Evolutionary conservation across 2,113 vertebrate species (phyloP).

Genomic region (Leptodactylus fuscus): DNA sequence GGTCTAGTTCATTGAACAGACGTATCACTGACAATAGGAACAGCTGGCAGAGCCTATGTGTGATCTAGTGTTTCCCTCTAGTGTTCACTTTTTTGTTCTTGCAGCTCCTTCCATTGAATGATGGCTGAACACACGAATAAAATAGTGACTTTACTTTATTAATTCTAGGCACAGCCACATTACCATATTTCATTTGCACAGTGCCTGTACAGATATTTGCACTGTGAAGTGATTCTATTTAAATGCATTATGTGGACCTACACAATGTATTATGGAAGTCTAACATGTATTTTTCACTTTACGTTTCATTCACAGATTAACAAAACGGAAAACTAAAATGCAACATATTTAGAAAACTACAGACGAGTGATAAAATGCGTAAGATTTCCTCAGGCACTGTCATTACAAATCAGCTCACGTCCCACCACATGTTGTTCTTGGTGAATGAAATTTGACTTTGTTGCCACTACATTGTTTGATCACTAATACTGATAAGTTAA

Average conservation of each 20-base stretch:
- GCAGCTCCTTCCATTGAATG: slow-evolving; percentile 4
- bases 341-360: neutral
- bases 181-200: neutral
- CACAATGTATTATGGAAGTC: neutral
- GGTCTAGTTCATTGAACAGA: neutral
- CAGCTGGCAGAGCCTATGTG: slow-evolving; percentile 17
- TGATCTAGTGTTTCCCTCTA: slow-evolving; percentile 61
- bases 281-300: neutral
- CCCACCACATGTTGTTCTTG: neutral
- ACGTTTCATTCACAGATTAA: neutral
- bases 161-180: neutral
- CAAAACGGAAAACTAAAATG: too few species aligned
- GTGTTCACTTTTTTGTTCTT: slow-evolving; percentile 38
- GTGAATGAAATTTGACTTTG: neutral
- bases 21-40: neutral
- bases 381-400: neutral
- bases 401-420: neutral
- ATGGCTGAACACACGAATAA: neutral
- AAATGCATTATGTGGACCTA: neutral
- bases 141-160: neutral
- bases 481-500: too few species aligned
- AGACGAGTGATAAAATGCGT: neutral
- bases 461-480: neutral
- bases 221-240: neutral
- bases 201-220: neutral